Base-by-base conservation (phyloP, 2,797 vertebrate species). In the Pteropus rufus region DNA sequence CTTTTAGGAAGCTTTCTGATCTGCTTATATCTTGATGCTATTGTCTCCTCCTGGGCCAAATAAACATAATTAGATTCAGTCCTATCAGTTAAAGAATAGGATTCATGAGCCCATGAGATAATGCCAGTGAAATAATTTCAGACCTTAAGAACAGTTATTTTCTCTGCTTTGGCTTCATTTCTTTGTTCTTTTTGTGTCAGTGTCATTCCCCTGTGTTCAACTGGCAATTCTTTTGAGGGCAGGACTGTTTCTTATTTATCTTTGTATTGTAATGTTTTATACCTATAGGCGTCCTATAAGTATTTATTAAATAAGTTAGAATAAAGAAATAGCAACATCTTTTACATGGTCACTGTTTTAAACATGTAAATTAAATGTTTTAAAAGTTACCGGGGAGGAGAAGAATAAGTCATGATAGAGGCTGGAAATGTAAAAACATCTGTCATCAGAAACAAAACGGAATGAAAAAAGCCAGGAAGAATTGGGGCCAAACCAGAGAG, bases 301-400 rank as follows among this genome's bases (percentile, higher is more conserved):
- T 83, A 90, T 12, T 88, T 12, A 18, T 67, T 96, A 93, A 89
- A 39, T 80, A 89, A 44, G n/a, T 72, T 41, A 79, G 91, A 81
- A 90, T 19, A 19, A 92, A 87, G 70, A 94, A 84, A 69, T 10
- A 84, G 41, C 10, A 54, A 10, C 18, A 2, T 84, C 12, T 80
- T 87, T 89, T 75, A 82, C 49, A 34, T 24, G 7, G 76, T 56
- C 34, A 67, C 16, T 58, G 54, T 65, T 89, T 79, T 49, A 83
- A 93, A 65, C 29, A 58, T 84, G 60, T 76, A 64, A 64, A 31
- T 24, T 70, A 77, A 54, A 54, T 62, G 34, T 87, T 93, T 75
- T 69, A 77, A 65, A 67, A 23, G 56, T 81, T 83, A 72, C 34
- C 15, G 26, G 23, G 56, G 65, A 76, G 39, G 14, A 9, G 19